Evolutionary conservation across 2,888 invertebrate species (phyloP).

Genomic region (Drosophila kambysellisi): DNA sequence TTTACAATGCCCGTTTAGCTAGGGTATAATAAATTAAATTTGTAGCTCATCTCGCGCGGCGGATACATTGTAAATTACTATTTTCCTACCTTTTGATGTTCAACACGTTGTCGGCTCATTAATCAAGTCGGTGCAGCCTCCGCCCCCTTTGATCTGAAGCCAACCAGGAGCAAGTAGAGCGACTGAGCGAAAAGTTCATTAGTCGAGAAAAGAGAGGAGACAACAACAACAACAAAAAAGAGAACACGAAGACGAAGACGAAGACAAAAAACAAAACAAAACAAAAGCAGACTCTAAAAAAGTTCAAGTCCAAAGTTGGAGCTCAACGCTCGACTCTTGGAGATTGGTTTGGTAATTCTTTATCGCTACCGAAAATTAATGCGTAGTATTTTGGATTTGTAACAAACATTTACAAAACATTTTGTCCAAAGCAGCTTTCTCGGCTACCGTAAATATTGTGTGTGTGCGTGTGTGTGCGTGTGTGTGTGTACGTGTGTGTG

Average conservation of each 20-base stretch:
- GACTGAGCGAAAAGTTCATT: constrained; percentile 46
- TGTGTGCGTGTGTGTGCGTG: neutral
- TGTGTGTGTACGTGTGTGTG: neutral
- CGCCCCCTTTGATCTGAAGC: constrained; percentile 43
- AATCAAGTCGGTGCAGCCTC: constrained; percentile 62
- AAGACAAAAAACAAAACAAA: neutral
- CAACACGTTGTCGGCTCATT: constrained; percentile 76
- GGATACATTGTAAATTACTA: constrained; percentile 73
- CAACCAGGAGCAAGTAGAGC: constrained; percentile 29
- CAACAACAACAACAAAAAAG: neutral
- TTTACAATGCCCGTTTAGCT: constrained; percentile 11
- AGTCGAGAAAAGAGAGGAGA: constrained; percentile 14
- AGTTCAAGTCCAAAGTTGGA: constrained; percentile 39
- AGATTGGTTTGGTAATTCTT: constrained; percentile 71
- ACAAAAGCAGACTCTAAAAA: neutral
- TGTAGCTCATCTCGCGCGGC: constrained; percentile 41
- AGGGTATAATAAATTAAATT: constrained; percentile 61
- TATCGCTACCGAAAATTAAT: constrained; percentile 84
- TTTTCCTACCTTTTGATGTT: constrained; percentile 74
- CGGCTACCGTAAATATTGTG: constrained; percentile 52
- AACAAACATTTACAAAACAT: constrained; percentile 50
- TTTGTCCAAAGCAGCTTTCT: constrained; percentile 49
- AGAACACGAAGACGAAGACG: neutral
- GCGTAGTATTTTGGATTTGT: constrained; percentile 72
- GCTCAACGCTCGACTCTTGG: constrained; percentile 29